Conservation (phyloP, 2,113 vertebrate species). For the Apteryx owenii region DNA sequence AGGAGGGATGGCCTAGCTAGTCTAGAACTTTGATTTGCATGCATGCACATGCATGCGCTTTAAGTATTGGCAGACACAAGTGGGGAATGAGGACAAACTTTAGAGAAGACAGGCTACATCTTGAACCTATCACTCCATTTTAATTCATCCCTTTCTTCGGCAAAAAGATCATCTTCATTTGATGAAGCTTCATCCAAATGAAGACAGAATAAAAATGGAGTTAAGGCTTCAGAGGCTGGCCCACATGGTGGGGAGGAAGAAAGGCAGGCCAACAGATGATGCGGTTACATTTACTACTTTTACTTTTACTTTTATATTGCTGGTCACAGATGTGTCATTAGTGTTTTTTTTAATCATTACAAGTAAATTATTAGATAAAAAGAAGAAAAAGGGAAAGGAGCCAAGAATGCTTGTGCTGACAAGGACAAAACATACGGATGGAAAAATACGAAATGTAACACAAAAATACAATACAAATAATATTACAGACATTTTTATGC, state of each 20-base stretch:
- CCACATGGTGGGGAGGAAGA: accelerated
- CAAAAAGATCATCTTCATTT: not conserved
- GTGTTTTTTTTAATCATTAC: not conserved
- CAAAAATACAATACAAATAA: constrained; percentile 40
- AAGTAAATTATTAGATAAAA: constrained; percentile 6
- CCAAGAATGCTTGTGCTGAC: constrained; percentile 28
- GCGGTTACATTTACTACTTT: not conserved
- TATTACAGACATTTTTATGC: constrained; percentile 17
- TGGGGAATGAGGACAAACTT: not conserved
- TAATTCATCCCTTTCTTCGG: not conserved
- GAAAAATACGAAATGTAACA: not conserved
- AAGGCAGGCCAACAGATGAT: not conserved
- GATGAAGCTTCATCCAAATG: not conserved
- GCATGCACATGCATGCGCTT: not conserved
- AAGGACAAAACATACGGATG: constrained; percentile 8
- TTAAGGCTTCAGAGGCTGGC: not conserved
- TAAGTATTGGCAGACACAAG: not conserved
- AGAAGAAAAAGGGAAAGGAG: not conserved
- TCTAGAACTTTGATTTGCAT: not conserved
- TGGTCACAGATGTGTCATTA: not conserved
- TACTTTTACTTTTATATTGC: not conserved
- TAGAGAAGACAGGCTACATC: not conserved
- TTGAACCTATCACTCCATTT: not conserved
- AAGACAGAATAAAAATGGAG: not conserved
- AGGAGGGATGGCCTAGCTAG: not conserved